Base-by-base conservation (phyloP, 1,140 invertebrate genomes). In the Brachionus asplanchnoidis region DNA sequence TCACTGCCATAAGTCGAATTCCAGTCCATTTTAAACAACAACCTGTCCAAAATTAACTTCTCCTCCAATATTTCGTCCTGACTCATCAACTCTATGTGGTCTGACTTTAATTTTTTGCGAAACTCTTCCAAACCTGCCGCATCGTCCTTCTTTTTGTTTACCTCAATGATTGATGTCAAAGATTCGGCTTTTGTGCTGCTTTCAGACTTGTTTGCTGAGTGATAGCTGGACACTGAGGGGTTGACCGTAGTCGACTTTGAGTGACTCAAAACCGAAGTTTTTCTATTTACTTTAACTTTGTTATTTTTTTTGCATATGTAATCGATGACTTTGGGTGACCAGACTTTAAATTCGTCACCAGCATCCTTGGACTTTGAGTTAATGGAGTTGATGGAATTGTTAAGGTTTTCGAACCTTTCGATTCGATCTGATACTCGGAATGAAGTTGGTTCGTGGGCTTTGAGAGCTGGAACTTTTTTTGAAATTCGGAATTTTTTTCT, bases 311-410 rank as follows among this genome's bases (percentile, higher is more conserved):
- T 73, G 11, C 68, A 73, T 20, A 73, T 73, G 36, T 73, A 73
- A 73, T 73, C 68, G 20, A 73, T 73, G 28, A 73, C 68, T 73
- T 73, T 73, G 14, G 68, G 68, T 17, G 68, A 73, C 68, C 68
- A 73, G 17, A 73, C 68, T 42, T 73, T 73, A 73, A 73, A 73
- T n/a, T 73, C 36, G 40, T 73, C 68, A 20, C 40, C 32, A 36
- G 7, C 17, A 7, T 73, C 32, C 17, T 73, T 73, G 5, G 9
- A 2, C 36, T n/a, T 42, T 20, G 28, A 73, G 42, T 17, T n/a
- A 7, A 17, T 42, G 6, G 36, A 20, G 40, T 42, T 40, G 17
- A 42, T 42, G 12, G 68, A 73, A 1, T 73, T 36, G 36, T 73
- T 73, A 0, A 73, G 11, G 23, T 73, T 73, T 73, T 73, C 68